Base-by-base conservation (phyloP, 1,140 invertebrate genomes). In the Vanessa tameamea region DNA sequence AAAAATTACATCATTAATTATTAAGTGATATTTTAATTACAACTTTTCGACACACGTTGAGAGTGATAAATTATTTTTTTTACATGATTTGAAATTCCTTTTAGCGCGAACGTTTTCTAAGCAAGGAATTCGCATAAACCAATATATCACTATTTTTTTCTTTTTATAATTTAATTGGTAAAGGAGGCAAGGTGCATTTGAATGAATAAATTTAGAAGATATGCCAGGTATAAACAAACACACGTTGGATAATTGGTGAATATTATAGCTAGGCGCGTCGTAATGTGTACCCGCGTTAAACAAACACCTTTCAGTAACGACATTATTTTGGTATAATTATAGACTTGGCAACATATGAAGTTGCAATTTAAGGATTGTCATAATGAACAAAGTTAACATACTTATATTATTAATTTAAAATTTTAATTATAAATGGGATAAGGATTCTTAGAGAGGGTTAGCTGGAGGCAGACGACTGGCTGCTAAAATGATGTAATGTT, bases 161-260 rank as follows among this genome's bases (percentile, higher is more conserved):
- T 57, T 68, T 15, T 51, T 14, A 26, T n/a, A 31, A 61, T 69
- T 63, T 69, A 69, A 69, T 70, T 70, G 23, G 47, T 31, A 14
- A 20, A 53, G 14, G 50, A 15, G 43, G 69, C 69, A 70, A 70
- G 69, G 69, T 70, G 69, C 48, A 16, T n/a, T 26, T 1, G 23
- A 63, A n/a, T 63, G 69, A 63, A 70, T 70, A 63, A 70, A 63
- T 70, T 70, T 51, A 51, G 47, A 59, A 70, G 57, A 63, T 63
- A 63, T 61, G 23, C 55, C 23, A 59, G 55, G 9, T 15, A 15
- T 59, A 59, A 59, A 26, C 55, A 59, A 26, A 59, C 23, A 59
- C 37, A 43, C 37, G 37, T 43, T 43, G 37, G 48, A 51, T 51
- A 51, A 51, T 51, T 51, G 13, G 48, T 51, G 14, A 6, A 43